Evolutionary conservation across 1,140 invertebrate genomes (phyloP), one percentile per base, ranked within the genome.

Genomic region (Berghia stephanieae): DNA sequence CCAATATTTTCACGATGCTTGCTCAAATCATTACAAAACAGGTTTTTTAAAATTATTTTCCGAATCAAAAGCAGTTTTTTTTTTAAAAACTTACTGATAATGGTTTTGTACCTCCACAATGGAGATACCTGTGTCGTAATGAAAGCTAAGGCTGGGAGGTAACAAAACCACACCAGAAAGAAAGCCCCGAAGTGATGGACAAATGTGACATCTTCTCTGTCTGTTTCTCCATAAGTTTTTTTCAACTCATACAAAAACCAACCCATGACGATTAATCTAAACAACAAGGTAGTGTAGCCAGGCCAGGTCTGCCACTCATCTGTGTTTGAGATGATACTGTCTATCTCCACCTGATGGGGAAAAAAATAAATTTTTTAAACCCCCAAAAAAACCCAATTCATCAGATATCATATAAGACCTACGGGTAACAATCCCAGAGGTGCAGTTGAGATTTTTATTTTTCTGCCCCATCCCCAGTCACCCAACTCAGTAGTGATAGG

Each of bases 271-370:
- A 94, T 90, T 80, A 96, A 93, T 80, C 97, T 91, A 76, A 96
- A 93, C 27, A 94, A 93, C 1, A 98, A 91, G 52, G 97, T 96
- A 60, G 98, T 92, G 93, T 96, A 97, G 3, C 97, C 96, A 3
- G 96, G 96, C 94, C 95, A 96, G 8, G 96, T 98, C 90, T 98
- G 96, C 89, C 97, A 99, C 85, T 98, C 96, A 88, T 98, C 96
- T 72, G 97, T 96, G 85, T 98, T 96, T 89, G 97, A 95, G 83
- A 98, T 96, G 57, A 97, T 95, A 63, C 67, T 78, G 89, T 98
- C 95, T 43, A 98, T 94, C 91, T 97, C 96, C 55, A 94, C 96
- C 96, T 98, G 86, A 34, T 13, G n/a, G n/a, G 46, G n/a, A n/a
- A 49, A n/a, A 49, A n/a, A 49, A 13, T 49, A 13, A 49, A 49